Evolutionary conservation across 2,113 vertebrate genomes (phyloP).

Genomic region (Oplegnathus fasciatus): DNA sequence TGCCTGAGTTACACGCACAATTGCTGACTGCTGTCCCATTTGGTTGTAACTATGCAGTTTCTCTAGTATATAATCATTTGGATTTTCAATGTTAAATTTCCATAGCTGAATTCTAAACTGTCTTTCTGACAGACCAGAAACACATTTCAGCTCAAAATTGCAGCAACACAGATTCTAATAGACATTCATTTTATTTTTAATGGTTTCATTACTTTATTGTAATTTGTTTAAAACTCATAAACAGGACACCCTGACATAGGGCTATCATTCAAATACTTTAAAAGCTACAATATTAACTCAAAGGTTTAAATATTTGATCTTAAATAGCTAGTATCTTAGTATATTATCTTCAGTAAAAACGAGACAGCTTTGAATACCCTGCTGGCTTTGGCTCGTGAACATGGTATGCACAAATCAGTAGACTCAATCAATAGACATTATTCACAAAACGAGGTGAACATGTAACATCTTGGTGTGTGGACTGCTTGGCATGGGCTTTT

Average conservation of each 20-base stretch:
- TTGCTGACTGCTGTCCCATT: background rate
- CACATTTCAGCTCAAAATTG: background rate
- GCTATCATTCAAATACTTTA: background rate
- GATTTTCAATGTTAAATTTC: background rate
- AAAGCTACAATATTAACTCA: background rate
- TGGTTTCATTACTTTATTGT: background rate
- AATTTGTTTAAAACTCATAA: background rate
- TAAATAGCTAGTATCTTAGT: too few relatives aligned
- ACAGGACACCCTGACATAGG: background rate
- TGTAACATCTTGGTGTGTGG: background rate
- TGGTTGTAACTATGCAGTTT: slow-evolving; percentile 2
- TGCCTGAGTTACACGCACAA: background rate
- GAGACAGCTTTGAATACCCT: background rate
- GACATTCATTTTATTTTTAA: background rate
- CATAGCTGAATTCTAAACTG: background rate
- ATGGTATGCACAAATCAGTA: slow-evolving; percentile 8
- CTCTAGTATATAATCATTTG: background rate
- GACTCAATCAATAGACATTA: background rate
- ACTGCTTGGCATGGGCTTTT: background rate
- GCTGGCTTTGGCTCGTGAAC: background rate
- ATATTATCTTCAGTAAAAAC: background rate
- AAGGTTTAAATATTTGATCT: background rate
- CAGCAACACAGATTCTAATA: background rate
- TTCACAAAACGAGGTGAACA: slow-evolving; percentile 16
- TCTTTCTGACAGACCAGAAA: background rate